Evolutionary conservation across 1,140 invertebrate species (phyloP).

Genomic region (Drosophila paulistorum): DNA sequence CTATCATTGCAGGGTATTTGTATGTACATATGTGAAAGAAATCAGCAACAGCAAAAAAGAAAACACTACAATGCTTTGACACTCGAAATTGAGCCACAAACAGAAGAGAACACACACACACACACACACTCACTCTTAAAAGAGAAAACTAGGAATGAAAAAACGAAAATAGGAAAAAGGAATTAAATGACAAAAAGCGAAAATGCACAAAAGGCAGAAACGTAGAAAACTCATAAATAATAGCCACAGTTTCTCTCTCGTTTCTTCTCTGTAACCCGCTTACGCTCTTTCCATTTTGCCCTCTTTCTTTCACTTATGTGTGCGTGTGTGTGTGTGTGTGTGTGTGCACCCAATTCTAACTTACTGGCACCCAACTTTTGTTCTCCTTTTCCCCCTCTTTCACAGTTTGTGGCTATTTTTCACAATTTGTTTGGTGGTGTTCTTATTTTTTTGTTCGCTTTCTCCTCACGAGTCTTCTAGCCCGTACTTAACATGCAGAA

Average conservation of each 20-base stretch:
- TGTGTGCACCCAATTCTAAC: constrained; percentile 40
- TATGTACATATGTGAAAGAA: not conserved
- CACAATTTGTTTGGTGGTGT: constrained; percentile 62
- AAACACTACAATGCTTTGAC: constrained; percentile 55
- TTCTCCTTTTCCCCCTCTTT: too few relatives aligned
- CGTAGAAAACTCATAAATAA: constrained; percentile 78
- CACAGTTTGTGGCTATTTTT: constrained; percentile 61
- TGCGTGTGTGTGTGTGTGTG: too few relatives aligned
- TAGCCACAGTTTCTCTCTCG: constrained; percentile 32
- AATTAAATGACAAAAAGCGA: constrained; percentile 70
- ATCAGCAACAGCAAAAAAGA: constrained; percentile 31
- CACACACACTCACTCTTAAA: not conserved
- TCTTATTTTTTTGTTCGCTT: not conserved
- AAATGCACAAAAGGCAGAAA: constrained; percentile 73
- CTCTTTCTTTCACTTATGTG: constrained; percentile 6
- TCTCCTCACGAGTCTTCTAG: constrained; percentile 21
- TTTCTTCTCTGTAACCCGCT: not conserved
- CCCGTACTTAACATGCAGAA: constrained; percentile 1
- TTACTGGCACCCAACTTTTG: constrained; percentile 5
- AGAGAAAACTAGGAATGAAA: constrained; percentile 10
- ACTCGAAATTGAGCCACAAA: constrained; percentile 75
- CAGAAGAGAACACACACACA: constrained; percentile 32
- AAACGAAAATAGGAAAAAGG: constrained; percentile 24
- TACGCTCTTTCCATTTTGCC: not conserved
- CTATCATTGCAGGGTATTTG: not conserved